Evolutionary conservation across 2,797 vertebrate species (phyloP).

Genomic region (Halcyon leucocephala): DNA sequence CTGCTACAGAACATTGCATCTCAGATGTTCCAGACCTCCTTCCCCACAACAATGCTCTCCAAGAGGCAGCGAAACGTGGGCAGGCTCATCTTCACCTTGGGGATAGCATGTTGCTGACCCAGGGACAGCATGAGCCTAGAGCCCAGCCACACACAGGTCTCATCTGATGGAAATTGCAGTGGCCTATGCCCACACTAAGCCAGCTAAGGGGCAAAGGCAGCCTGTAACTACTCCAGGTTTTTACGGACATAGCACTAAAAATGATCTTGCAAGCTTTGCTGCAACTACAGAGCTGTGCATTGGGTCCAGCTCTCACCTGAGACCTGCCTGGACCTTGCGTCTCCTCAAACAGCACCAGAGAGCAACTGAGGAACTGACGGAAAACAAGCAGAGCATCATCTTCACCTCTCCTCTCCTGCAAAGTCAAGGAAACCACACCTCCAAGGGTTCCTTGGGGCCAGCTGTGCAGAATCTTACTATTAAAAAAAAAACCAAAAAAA

Average conservation of each 20-base stretch:
- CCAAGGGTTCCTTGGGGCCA: background rate
- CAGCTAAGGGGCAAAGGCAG: background rate
- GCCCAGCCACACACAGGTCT: background rate
- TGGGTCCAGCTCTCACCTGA: background rate
- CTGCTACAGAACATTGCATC: background rate
- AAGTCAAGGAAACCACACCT: background rate
- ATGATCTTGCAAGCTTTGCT: background rate
- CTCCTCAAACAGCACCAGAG: background rate
- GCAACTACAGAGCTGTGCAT: background rate
- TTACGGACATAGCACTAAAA: background rate
- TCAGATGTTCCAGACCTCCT: background rate
- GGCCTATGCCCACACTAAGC: background rate
- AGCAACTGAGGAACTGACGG: background rate
- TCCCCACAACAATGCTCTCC: rapidly evolving
- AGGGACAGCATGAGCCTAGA: background rate
- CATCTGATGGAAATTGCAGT: background rate
- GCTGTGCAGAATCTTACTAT: background rate
- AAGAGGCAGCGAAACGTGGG: rapidly evolving
- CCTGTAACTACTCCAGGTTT: background rate
- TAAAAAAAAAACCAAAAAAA: background rate
- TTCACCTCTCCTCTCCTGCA: background rate
- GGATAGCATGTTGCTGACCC: background rate
- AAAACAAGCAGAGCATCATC: background rate
- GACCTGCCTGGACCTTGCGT: background rate
- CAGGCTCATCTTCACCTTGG: background rate